phyloP scores from a whole-genome alignment of 2,113 vertebrate species.

The Phylloscopus trochiloides region DNA sequence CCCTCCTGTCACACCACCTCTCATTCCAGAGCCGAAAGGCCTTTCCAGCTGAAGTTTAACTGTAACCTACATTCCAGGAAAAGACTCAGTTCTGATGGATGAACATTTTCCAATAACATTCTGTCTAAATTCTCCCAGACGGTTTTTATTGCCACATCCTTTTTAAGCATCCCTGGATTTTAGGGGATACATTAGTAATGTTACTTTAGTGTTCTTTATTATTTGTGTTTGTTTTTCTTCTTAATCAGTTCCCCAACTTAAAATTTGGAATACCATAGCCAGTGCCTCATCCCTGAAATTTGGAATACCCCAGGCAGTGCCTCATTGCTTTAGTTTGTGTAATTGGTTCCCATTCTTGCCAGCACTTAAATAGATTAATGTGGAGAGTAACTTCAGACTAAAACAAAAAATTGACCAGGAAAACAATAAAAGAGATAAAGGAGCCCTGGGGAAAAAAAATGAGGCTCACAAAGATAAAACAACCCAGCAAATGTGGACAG shows the following conservation, averaged over 20 bases:
- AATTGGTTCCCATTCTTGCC: not conserved
- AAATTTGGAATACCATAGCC: not conserved
- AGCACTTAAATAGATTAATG: not conserved
- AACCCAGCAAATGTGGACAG: not conserved
- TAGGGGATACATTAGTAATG: not conserved
- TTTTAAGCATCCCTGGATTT: not conserved
- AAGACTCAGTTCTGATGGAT: not conserved
- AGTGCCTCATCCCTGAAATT: not conserved
- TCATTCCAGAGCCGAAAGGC: not conserved
- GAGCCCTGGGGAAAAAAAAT: not conserved
- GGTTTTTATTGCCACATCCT: not conserved
- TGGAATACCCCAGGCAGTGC: not conserved
- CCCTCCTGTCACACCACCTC: not conserved
- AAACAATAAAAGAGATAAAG: not conserved
- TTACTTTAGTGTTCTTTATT: not conserved
- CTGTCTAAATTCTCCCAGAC: not conserved
- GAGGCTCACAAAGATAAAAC: not conserved
- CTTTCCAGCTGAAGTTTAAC: not conserved
- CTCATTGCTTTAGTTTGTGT: rapidly evolving
- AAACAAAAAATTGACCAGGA: not conserved
- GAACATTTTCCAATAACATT: conserved; percentile 20
- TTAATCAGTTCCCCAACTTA: not conserved
- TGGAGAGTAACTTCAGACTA: not conserved
- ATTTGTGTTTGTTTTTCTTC: not conserved
- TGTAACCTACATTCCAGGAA: not conserved